phyloP scores from a whole-genome alignment of 1,140 invertebrate species.

The Pseudomyrmex dendroicus region DNA sequence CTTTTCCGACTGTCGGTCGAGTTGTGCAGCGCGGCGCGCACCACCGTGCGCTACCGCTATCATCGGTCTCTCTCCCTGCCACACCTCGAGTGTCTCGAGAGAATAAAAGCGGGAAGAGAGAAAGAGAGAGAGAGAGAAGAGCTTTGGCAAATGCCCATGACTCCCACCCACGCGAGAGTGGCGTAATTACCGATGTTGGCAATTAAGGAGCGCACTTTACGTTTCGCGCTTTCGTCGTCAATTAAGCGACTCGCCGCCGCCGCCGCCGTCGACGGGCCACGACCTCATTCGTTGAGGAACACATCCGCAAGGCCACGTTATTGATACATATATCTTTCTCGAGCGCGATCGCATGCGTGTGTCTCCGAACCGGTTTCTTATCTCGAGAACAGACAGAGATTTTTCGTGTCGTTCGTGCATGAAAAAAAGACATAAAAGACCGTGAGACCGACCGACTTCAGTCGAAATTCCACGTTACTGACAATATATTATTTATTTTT shows the following conservation, averaged over 20 bases:
- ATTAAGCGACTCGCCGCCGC: slow-evolving; percentile 53
- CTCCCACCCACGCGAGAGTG: slow-evolving; percentile 48
- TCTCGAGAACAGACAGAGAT: too few species aligned
- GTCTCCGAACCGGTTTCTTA: too few species aligned
- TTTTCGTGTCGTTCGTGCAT: background rate
- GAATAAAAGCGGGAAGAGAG: slow-evolving; percentile 62
- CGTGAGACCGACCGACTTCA: too few species aligned
- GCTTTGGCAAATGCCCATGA: slow-evolving; percentile 64
- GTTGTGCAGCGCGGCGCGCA: slow-evolving; percentile 34
- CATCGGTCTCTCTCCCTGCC: slow-evolving; percentile 12
- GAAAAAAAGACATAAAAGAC: too few species aligned
- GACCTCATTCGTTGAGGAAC: slow-evolving; percentile 4
- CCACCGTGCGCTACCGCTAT: slow-evolving; percentile 14
- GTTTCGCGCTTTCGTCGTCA: slow-evolving; percentile 69
- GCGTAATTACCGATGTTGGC: slow-evolving; percentile 76
- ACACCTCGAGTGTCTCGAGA: slow-evolving; percentile 23
- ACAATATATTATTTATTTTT: too few species aligned
- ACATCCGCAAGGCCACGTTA: slow-evolving; percentile 5
- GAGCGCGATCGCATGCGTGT: background rate
- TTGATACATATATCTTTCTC: background rate
- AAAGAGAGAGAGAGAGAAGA: background rate
- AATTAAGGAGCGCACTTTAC: slow-evolving; percentile 75
- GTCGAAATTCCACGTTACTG: too few species aligned
- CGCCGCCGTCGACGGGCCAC: background rate
- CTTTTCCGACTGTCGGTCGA: slow-evolving; percentile 33